A percentile compares a stretch with the other conserved stretches of the same genome.
Evolutionary conservation across 2,888 invertebrate species (phyloP).

Genomic region (Hirudinaria manillensis): DNA sequence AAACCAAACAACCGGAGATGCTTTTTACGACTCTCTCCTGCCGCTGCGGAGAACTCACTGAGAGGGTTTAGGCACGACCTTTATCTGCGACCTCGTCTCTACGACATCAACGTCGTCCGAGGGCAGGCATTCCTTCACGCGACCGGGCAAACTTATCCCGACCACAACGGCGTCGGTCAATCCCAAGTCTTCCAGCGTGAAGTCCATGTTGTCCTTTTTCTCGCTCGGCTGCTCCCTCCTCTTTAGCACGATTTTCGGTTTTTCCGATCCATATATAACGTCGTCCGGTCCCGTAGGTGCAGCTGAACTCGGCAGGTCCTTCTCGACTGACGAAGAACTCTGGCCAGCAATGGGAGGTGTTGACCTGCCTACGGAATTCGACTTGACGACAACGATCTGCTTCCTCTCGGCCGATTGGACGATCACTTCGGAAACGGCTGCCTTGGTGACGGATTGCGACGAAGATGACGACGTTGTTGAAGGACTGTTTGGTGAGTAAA

Average conservation of each 20-base stretch:
- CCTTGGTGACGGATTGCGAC: not conserved
- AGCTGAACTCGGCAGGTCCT: too few species aligned
- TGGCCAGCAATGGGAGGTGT: not conserved
- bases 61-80: not conserved
- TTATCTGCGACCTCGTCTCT: not conserved
- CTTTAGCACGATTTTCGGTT: not conserved
- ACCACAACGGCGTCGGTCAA: not conserved
- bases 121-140: not conserved
- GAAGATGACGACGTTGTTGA: not conserved
- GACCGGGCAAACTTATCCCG: not conserved
- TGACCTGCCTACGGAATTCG: not conserved
- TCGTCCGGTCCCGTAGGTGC: not conserved
- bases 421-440: not conserved
- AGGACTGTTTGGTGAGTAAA: not conserved
- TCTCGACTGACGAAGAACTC: not conserved
- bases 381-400: constrained; percentile 12
- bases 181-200: not conserved
- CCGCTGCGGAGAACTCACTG: not conserved
- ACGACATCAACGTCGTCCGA: not conserved
- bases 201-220: not conserved
- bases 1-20: too few species aligned
- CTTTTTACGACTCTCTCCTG: not conserved
- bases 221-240: not conserved
- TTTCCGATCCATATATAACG: constrained; percentile 9
- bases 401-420: constrained; percentile 12